phyloP scores from a whole-genome alignment of 2,888 invertebrate species.

The Buathra laborator region DNA sequence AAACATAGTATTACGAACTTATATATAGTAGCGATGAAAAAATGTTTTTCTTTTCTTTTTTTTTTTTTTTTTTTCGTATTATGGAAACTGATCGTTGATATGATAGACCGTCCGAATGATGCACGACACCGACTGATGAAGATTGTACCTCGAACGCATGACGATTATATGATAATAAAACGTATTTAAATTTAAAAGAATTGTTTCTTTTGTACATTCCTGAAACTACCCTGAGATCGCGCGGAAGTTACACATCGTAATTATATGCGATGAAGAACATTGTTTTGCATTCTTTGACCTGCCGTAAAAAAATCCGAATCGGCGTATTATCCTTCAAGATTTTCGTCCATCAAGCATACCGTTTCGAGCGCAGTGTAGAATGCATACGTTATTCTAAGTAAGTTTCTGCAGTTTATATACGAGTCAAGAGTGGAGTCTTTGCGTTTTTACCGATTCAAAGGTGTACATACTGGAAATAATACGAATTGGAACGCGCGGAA shows the following conservation, averaged over 20 bases:
- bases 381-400: too few species aligned
- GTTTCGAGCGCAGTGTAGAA: too few species aligned
- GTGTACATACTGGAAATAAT: too few species aligned
- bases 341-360: background rate
- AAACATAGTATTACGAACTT: conserved; percentile 60
- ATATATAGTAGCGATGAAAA: conserved; percentile 63
- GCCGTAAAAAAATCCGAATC: too few species aligned
- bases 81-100: conserved; percentile 72
- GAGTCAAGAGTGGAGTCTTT: too few species aligned
- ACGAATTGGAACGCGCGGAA: too few species aligned
- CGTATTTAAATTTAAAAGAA: conserved; percentile 61
- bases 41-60: conserved; percentile 19
- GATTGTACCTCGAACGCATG: conserved; percentile 76
- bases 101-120: conserved; percentile 74
- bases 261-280: too few species aligned
- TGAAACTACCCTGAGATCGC: background rate
- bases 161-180: conserved; percentile 74
- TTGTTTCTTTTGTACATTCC: background rate
- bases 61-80: conserved; percentile 72
- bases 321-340: too few species aligned
- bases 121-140: conserved; percentile 77
- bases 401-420: too few species aligned
- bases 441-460: too few species aligned
- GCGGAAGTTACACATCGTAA: too few species aligned
- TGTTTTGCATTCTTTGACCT: too few species aligned